Conservation (phyloP, 1,140 invertebrate genomes). For the Centruroides sculpturatus region DNA sequence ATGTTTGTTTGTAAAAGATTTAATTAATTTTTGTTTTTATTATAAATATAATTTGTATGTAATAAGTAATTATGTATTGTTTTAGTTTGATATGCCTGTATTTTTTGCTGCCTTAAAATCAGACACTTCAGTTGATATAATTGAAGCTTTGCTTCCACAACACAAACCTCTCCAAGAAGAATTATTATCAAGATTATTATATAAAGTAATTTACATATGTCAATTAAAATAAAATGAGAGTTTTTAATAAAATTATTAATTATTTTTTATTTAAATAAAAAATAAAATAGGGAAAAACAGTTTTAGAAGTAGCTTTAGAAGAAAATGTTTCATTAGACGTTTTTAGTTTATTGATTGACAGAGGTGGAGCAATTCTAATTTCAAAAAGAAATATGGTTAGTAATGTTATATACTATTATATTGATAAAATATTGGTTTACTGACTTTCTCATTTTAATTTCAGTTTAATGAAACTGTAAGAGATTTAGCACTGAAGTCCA, state of each 20-base stretch:
- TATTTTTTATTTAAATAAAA: background rate
- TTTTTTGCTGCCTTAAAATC: slow-evolving; percentile 5
- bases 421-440: background rate
- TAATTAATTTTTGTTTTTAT: too few species aligned
- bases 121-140: background rate
- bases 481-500: slow-evolving; percentile 1
- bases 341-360: slow-evolving; percentile 7
- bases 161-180: slow-evolving; percentile 1
- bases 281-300: slow-evolving; percentile 3
- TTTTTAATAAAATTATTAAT: background rate
- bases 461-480: slow-evolving; percentile 6
- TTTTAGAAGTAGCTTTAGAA: slow-evolving; percentile 9
- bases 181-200: slow-evolving; percentile 6
- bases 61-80: background rate
- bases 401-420: background rate
- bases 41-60: background rate
- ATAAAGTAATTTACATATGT: background rate
- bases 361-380: slow-evolving; percentile 7
- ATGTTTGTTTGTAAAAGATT: background rate
- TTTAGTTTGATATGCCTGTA: slow-evolving; percentile 10
- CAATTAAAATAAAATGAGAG: background rate
- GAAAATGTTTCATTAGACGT: slow-evolving; percentile 1
- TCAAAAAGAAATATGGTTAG: slow-evolving; percentile 8
- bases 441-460: background rate
- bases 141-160: slow-evolving; percentile 6